Conservation (phyloP, 2,888 invertebrate species). For the Limenitis camilla region DNA sequence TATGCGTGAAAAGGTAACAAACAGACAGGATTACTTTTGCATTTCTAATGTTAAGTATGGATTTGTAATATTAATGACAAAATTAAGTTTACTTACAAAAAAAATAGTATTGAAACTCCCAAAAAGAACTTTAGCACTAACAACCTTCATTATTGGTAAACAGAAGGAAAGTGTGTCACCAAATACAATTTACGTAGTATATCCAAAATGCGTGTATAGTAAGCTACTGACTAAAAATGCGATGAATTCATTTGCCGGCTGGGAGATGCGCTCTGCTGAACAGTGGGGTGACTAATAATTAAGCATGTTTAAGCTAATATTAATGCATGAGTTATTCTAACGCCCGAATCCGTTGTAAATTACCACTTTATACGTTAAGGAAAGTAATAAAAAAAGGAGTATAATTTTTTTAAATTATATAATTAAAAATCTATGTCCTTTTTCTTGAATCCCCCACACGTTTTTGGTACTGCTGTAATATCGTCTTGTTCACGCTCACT, state of each 20-base stretch:
- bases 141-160: constrained; percentile 51
- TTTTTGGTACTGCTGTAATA: constrained; percentile 60
- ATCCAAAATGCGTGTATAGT: constrained; percentile 35
- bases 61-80: not conserved
- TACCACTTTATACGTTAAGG: not conserved
- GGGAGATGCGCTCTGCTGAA: constrained; percentile 72
- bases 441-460: constrained; percentile 71
- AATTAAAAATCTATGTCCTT: constrained; percentile 79
- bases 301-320: constrained; percentile 67
- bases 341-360: constrained; percentile 1
- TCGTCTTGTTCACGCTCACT: constrained; percentile 77
- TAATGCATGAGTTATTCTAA: constrained; percentile 39
- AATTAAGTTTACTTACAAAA: constrained; percentile 66
- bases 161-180: constrained; percentile 19
- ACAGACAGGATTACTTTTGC: too few species aligned
- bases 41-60: too few species aligned
- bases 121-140: constrained; percentile 78
- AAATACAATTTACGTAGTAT: constrained; percentile 27
- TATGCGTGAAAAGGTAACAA: too few species aligned
- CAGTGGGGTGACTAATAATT: constrained; percentile 75
- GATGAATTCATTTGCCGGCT: constrained; percentile 68
- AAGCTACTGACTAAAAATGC: constrained; percentile 55
- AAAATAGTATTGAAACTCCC: constrained; percentile 80
- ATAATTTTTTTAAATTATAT: not conserved
- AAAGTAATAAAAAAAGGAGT: constrained; percentile 14